phyloP scores from a whole-genome alignment of 1,140 invertebrate species.

The Drosophila sp. region DNA sequence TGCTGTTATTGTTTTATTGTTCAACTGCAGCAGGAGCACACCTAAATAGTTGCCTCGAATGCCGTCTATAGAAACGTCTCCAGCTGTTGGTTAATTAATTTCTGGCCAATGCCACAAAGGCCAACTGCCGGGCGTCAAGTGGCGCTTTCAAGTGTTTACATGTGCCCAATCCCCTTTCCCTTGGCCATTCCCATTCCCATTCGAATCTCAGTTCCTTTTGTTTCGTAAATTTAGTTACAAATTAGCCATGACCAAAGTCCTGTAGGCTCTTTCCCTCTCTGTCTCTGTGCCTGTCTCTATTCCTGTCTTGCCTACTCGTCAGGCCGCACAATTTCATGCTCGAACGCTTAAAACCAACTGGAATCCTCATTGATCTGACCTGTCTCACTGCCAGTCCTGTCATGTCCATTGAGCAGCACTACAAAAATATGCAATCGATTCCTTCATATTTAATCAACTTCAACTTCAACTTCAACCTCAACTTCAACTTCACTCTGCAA shows the following conservation, averaged over 20 bases:
- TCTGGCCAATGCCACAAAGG: slow-evolving; percentile 75
- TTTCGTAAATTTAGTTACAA: slow-evolving; percentile 69
- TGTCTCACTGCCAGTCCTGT: not conserved
- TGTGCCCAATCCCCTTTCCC: slow-evolving; percentile 59
- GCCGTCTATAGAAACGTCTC: slow-evolving; percentile 20
- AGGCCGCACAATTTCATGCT: slow-evolving; percentile 49
- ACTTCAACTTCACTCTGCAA: slow-evolving; percentile 28
- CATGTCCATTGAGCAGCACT: slow-evolving; percentile 17
- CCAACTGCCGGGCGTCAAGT: slow-evolving; percentile 54
- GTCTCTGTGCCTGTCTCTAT: not conserved
- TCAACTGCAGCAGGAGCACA: slow-evolving; percentile 19
- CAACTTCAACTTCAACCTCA: slow-evolving; percentile 49
- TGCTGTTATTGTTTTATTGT: slow-evolving; percentile 80
- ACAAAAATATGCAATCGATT: slow-evolving; percentile 49
- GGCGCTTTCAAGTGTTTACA: slow-evolving; percentile 74
- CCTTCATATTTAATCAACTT: slow-evolving; percentile 76
- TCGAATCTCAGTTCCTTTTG: slow-evolving; percentile 48
- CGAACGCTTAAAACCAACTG: slow-evolving; percentile 41
- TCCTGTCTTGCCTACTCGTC: no score
- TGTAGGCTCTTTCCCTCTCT: not conserved
- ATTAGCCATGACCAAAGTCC: slow-evolving; percentile 58
- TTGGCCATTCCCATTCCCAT: not conserved
- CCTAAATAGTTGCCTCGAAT: slow-evolving; percentile 13
- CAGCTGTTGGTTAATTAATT: slow-evolving; percentile 77
- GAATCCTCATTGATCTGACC: slow-evolving; percentile 30